These are phyloP conservation scores for Trichosurus vulpecula DNA, from an alignment of 2,797 vertebrate species.

Conservation along the genomic window DNA sequence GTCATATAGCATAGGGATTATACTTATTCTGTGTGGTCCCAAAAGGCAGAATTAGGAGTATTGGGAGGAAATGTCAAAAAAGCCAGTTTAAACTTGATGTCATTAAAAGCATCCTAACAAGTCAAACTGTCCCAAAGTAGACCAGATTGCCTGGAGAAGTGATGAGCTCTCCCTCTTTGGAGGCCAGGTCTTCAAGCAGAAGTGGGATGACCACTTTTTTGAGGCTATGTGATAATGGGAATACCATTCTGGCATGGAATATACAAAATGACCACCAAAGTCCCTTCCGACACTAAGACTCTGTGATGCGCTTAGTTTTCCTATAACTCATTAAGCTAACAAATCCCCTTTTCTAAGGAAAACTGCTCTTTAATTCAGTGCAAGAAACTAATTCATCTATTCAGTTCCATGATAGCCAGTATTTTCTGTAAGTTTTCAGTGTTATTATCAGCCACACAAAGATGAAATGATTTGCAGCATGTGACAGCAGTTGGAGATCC, in stretches of 20 bases:
- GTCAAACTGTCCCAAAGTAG: background rate
- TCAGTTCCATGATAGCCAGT: background rate
- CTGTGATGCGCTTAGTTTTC: background rate
- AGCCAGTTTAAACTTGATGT: background rate
- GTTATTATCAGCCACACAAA: background rate
- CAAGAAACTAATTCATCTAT: constrained; percentile 18
- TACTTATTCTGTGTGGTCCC: background rate
- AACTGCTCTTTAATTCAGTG: background rate
- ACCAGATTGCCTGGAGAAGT: background rate
- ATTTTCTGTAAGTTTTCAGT: background rate
- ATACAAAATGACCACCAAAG: background rate
- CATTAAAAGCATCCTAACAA: background rate
- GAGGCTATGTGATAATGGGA: background rate
- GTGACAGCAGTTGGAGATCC: background rate
- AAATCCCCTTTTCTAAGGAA: background rate
- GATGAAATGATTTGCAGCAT: background rate
- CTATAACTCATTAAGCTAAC: background rate
- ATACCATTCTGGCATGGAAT: background rate
- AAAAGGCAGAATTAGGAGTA: background rate
- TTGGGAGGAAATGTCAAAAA: background rate
- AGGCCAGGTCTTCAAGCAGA: background rate
- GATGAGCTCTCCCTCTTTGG: background rate
- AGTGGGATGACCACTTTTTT: background rate
- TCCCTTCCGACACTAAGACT: background rate
- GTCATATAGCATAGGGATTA: background rate